phyloP scores from a whole-genome alignment of 2,888 invertebrate species.

The Cataglyphis livida region DNA sequence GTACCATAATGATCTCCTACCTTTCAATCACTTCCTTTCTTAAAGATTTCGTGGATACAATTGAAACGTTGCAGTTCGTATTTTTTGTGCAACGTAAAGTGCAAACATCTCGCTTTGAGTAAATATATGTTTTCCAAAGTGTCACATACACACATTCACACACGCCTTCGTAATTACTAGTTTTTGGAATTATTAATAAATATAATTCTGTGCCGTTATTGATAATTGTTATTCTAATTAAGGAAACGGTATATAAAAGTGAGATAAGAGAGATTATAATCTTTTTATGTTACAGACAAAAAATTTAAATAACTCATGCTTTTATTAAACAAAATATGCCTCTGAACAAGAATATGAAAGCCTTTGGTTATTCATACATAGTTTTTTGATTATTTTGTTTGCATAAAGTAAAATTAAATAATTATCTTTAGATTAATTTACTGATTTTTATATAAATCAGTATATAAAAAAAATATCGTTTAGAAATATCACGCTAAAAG shows the following conservation, averaged over 20 bases:
- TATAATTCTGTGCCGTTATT: neutral
- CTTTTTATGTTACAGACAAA: neutral
- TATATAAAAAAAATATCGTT: neutral
- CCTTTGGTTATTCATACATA: neutral
- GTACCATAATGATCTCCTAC: slow-evolving; percentile 46
- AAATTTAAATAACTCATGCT: neutral
- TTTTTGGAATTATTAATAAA: neutral
- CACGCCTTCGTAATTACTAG: neutral
- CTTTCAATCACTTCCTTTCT: slow-evolving; percentile 35
- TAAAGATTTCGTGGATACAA: neutral
- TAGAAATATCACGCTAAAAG: neutral
- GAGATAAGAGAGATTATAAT: neutral
- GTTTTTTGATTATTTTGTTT: neutral
- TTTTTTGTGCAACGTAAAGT: neutral
- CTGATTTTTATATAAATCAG: neutral
- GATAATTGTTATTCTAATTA: neutral
- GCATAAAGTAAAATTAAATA: neutral
- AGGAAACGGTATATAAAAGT: neutral
- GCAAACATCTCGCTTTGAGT: neutral
- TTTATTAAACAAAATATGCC: neutral
- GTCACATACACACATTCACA: no score
- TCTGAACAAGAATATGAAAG: neutral
- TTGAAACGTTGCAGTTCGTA: neutral
- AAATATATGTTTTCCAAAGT: neutral
- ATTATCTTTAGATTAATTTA: slow-evolving; percentile 12